A percentile compares a stretch with the other conserved stretches of the same genome.
These are phyloP conservation scores for Megaustenia siamemsis DNA, from an alignment of 2,888 invertebrate species.

Conservation along the genomic window DNA sequence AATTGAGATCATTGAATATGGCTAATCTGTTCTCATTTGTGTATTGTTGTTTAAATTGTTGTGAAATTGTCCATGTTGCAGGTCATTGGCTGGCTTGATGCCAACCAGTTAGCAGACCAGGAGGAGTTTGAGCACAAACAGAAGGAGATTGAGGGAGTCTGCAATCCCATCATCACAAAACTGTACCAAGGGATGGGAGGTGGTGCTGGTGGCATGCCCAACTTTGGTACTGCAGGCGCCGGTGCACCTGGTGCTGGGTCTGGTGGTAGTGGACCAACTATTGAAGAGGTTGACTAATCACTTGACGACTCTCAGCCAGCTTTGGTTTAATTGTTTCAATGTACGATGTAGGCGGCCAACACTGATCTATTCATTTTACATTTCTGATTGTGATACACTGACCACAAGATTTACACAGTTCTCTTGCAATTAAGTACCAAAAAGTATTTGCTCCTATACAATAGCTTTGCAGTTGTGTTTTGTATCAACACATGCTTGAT, in stretches of 20 bases:
- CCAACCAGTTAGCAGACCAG: constrained; percentile 89
- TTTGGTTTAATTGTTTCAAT: too few relatives aligned
- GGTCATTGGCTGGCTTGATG: constrained; percentile 81
- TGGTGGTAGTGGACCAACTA: constrained; percentile 80
- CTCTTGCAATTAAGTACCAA: too few relatives aligned
- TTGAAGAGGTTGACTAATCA: constrained; percentile 83
- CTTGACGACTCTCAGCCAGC: too few relatives aligned
- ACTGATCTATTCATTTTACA: too few relatives aligned
- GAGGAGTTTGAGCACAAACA: constrained; percentile 97
- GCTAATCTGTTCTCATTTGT: too few relatives aligned
- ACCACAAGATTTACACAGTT: too few relatives aligned
- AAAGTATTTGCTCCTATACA: too few relatives aligned
- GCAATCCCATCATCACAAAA: constrained; percentile 97
- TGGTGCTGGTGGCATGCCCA: constrained; percentile 84
- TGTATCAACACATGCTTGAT: too few relatives aligned
- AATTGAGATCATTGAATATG: too few relatives aligned
- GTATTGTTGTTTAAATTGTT: neutral
- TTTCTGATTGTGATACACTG: too few relatives aligned
- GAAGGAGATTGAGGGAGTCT: constrained; percentile 94
- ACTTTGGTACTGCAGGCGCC: constrained; percentile 76
- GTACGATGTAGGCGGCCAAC: too few relatives aligned
- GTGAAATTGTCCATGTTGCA: constrained; percentile 15
- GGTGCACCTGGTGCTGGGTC: constrained; percentile 76
- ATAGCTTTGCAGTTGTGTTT: too few relatives aligned
- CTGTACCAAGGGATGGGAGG: constrained; percentile 87